These are phyloP conservation scores for Drosophila pandora DNA, from an alignment of 1,140 invertebrate species.

Conservation along the genomic window DNA sequence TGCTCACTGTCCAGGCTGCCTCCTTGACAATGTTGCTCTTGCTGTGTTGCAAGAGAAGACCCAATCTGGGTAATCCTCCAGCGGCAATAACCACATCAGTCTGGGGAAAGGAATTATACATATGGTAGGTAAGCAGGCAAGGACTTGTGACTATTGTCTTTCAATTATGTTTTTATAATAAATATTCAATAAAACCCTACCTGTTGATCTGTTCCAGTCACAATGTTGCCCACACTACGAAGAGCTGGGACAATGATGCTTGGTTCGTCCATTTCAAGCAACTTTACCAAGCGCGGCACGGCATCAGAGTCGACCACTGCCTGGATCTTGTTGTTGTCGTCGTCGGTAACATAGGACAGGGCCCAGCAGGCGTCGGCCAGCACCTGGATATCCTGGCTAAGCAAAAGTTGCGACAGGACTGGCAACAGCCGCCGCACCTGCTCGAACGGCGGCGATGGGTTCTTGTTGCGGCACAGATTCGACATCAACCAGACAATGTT, in stretches of 20 bases:
- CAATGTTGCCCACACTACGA: constrained; percentile 94
- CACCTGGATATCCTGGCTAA: constrained; percentile 90
- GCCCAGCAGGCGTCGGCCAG: constrained; percentile 98
- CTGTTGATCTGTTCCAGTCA: constrained; percentile 92
- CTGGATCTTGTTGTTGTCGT: constrained; percentile 96
- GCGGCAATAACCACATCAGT: constrained; percentile 95
- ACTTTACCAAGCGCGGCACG: constrained; percentile 90
- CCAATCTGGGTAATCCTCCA: constrained; percentile 90
- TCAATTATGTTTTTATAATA: background rate
- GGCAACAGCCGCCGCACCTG: constrained; percentile 92
- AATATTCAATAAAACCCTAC: constrained; percentile 75
- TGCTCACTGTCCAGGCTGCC: constrained; percentile 99
- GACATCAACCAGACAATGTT: constrained; percentile 96
- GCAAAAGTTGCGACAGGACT: constrained; percentile 90
- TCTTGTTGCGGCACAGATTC: constrained; percentile 96
- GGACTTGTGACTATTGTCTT: no score
- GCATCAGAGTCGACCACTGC: constrained; percentile 89
- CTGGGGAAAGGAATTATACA: constrained; percentile 94
- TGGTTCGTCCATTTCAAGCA: constrained; percentile 89
- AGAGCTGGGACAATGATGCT: constrained; percentile 95
- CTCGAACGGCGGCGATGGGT: constrained; percentile 92
- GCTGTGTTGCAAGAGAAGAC: constrained; percentile 89
- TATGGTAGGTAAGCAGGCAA: background rate
- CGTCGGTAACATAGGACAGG: constrained; percentile 97
- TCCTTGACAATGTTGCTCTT: constrained; percentile 93